Evolutionary conservation across 2,113 vertebrate genomes (phyloP).

Genomic region (Phalacrocorax carbo): DNA sequence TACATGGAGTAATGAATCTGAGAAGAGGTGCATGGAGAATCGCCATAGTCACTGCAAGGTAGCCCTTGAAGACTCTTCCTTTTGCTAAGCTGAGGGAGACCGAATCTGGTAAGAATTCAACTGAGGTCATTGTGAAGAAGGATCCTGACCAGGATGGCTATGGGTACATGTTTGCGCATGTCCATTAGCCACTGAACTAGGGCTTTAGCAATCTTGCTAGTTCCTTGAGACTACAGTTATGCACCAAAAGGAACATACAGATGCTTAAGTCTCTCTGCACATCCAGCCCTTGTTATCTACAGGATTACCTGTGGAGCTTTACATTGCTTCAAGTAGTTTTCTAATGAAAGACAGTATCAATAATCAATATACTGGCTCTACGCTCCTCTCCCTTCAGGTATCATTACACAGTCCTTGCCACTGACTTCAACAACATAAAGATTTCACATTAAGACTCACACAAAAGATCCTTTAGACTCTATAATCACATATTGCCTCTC

Average conservation of each 20-base stretch:
- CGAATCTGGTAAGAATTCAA: background rate
- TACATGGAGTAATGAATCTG: background rate
- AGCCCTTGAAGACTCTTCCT: background rate
- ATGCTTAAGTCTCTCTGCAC: background rate
- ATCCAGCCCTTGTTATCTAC: background rate
- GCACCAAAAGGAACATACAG: background rate
- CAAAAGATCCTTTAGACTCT: constrained; percentile 46
- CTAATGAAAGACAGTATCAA: background rate
- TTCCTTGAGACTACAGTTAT: background rate
- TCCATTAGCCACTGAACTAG: background rate
- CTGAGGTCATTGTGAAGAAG: background rate
- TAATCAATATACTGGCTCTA: background rate
- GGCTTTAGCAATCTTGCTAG: background rate
- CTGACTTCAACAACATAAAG: background rate
- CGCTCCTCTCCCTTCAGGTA: background rate
- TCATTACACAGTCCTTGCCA: background rate
- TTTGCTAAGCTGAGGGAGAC: background rate
- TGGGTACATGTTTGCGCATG: background rate
- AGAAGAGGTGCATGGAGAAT: background rate
- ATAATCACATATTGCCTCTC: constrained; percentile 52
- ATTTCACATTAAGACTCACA: constrained; percentile 48
- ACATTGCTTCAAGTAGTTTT: background rate
- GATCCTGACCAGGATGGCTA: background rate
- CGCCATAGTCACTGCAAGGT: background rate
- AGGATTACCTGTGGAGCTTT: background rate